Evolutionary conservation across 2,797 vertebrate species (phyloP), one percentile per base, ranked within the genome.

Genomic region (Bufotes viridis): DNA sequence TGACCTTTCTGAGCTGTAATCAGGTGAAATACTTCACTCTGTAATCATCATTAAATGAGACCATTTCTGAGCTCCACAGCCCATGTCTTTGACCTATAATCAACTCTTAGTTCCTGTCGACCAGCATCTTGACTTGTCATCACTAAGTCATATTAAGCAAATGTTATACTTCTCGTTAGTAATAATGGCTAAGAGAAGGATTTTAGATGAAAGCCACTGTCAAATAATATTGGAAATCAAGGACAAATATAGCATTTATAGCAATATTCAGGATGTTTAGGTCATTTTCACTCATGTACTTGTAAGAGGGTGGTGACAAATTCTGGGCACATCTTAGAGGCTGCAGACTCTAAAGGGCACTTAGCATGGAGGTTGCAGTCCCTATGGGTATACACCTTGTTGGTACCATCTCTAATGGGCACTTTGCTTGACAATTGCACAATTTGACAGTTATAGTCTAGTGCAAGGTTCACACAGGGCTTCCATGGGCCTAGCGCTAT

Each of bases 1-100:
- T 78, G 87, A 69, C 87, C 81, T 87, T 78, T 69, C 20, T 42
- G 72, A 78, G 74, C 72, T 67, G 24, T 78, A 87, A 82, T 78
- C 79, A 87, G 58, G 70, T 82, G 24, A 49, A 65, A 82, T 53
- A 17, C 79, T 67, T 29, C 60, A 17, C 78, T 75, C 61, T 87
- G n/a, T 82, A 87, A 82, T 87, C 57, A 72, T 75, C 58, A 55
- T 14, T 82, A 81, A 65, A 75, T 63, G 18, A 87, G 69, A 65
- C 55, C 34, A 10, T 65, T 53, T 76, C 9, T 18, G 17, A 57
- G 76, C 80, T 20, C 34, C 42, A 29, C 57, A 76, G 5, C 58
- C 53, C 34, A 60, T 10, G 57, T 2, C 22, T 58, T n/a, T 74
- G 78, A 61, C 78, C 79, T 87, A 51, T 82, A 82, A 61, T 81